A percentile compares a stretch with the other conserved stretches of the same genome.
Evolutionary conservation across 2,797 vertebrate genomes (phyloP).

Genomic region (Tiaroga cobitis): DNA sequence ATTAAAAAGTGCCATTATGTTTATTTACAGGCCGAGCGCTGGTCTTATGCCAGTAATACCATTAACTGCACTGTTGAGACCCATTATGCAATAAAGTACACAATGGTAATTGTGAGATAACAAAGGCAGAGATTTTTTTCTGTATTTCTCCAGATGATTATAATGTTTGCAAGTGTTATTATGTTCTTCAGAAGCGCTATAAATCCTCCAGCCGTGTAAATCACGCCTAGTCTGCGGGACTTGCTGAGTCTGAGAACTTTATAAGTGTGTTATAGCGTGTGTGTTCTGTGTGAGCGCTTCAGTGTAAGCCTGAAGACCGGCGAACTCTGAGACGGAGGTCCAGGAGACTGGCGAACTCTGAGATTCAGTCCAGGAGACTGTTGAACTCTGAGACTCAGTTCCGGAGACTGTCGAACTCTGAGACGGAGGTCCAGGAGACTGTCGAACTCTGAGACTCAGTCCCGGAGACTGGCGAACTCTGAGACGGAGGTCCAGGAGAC

Average conservation of each 20-base stretch:
- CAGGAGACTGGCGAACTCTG: neutral
- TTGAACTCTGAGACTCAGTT: too few relatives aligned
- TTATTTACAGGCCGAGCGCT: slow-evolving; percentile 80
- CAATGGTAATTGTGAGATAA: slow-evolving; percentile 81
- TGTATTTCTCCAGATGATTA: slow-evolving; percentile 69
- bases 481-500: neutral
- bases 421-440: too few relatives aligned
- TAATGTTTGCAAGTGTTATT: slow-evolving; percentile 76
- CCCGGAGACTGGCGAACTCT: neutral
- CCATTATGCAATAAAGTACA: slow-evolving; percentile 80
- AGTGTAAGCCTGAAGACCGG: neutral
- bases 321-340: too few relatives aligned
- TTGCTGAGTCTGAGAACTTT: slow-evolving; percentile 8
- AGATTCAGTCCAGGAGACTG: too few relatives aligned
- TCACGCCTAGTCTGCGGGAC: neutral
- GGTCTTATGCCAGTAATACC: slow-evolving; percentile 79
- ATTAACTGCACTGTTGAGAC: slow-evolving; percentile 81
- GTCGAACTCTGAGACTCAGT: neutral
- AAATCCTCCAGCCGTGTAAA: slow-evolving; percentile 37
- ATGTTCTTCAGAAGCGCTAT: slow-evolving; percentile 66
- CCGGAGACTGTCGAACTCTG: too few relatives aligned
- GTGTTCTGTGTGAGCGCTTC: neutral
- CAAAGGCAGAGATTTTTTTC: slow-evolving; percentile 71
- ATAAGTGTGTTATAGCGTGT: neutral
- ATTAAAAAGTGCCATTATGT: slow-evolving; percentile 78